Evolutionary conservation across 2,113 vertebrate species (phyloP).

Genomic region (Fregata magnificens): DNA sequence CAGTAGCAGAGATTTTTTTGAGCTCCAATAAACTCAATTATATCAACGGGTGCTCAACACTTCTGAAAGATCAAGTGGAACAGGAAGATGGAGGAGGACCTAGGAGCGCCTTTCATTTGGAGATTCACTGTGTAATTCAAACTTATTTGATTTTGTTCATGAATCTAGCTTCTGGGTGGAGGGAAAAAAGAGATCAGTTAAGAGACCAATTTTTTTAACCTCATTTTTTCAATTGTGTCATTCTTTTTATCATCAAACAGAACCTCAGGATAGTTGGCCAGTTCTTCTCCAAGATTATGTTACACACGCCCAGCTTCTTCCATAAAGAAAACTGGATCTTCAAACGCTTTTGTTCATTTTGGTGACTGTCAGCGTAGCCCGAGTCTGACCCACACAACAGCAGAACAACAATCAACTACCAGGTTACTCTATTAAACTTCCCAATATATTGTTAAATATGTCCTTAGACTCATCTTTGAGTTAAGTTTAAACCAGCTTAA

Average conservation of each 20-base stretch:
- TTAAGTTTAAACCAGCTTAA: background rate
- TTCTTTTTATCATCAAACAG: background rate
- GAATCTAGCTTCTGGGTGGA: background rate
- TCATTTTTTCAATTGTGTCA: background rate
- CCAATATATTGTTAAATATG: background rate
- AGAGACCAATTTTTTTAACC: background rate
- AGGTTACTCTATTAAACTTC: background rate
- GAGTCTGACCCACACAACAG: background rate
- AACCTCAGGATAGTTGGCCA: background rate
- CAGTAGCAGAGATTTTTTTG: background rate
- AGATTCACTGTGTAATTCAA: background rate
- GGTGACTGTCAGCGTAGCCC: background rate
- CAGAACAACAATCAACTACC: background rate
- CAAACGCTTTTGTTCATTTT: background rate
- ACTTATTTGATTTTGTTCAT: background rate
- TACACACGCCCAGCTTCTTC: fast-evolving
- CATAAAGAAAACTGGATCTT: background rate
- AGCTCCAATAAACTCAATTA: conserved; percentile 44
- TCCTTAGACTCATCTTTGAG: background rate
- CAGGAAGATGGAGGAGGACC: background rate
- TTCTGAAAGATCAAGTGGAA: conserved; percentile 9
- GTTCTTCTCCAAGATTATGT: background rate
- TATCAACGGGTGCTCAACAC: conserved; percentile 12
- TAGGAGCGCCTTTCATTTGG: background rate
- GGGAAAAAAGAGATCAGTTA: background rate